These are phyloP conservation scores for Leptinotarsa peninsularis DNA, from an alignment of 2,888 invertebrate species.

Conservation along the genomic window DNA sequence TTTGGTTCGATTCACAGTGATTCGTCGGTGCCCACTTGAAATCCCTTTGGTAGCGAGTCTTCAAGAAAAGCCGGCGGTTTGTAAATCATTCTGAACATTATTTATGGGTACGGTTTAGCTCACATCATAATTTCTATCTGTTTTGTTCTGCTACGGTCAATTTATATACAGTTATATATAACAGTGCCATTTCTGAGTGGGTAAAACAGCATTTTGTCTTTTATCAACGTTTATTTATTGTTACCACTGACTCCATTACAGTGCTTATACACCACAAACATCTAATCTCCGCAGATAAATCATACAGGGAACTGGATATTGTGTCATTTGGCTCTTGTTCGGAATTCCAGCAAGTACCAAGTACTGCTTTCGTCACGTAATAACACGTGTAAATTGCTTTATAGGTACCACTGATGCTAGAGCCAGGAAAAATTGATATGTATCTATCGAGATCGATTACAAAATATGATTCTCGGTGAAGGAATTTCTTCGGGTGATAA, in stretches of 20 bases:
- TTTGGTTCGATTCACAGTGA: not conserved
- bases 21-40: not conserved
- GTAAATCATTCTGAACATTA: slow-evolving; percentile 20
- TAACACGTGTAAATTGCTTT: slow-evolving; percentile 39
- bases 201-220: slow-evolving; percentile 41
- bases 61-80: slow-evolving; percentile 2
- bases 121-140: slow-evolving; percentile 39
- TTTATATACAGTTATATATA: slow-evolving; percentile 48
- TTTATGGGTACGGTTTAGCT: slow-evolving; percentile 28
- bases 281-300: slow-evolving; percentile 39
- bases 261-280: slow-evolving; percentile 39
- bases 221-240: slow-evolving; percentile 42
- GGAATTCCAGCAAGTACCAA: slow-evolving; percentile 33
- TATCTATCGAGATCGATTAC: slow-evolving; percentile 22
- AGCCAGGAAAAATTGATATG: slow-evolving; percentile 15
- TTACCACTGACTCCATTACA: slow-evolving; percentile 37
- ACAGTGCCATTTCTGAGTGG: slow-evolving; percentile 45
- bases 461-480: slow-evolving; percentile 9
- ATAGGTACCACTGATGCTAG: slow-evolving; percentile 22
- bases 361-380: slow-evolving; percentile 29
- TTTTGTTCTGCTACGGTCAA: slow-evolving; percentile 45
- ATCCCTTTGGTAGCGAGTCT: not conserved
- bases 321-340: slow-evolving; percentile 31
- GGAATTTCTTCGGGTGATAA: not conserved
- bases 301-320: slow-evolving; percentile 41